A percentile compares a stretch with the other conserved stretches of the same genome.
phyloP scores from a whole-genome alignment of 2,797 vertebrate species.

The Enteromius unitaeniatus region DNA sequence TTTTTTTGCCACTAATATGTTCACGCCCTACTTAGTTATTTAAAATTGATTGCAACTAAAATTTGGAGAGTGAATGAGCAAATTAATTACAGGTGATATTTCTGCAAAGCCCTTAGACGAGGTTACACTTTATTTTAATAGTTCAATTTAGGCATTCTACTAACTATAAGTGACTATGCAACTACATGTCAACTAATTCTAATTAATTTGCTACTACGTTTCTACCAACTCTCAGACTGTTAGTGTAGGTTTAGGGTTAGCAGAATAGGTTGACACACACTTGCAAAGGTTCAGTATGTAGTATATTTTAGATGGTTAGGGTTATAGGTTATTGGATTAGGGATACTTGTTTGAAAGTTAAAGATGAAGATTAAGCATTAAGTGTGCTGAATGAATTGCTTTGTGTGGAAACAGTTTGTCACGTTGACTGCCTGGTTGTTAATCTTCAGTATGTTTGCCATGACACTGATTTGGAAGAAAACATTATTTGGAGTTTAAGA shows the following conservation, averaged over 20 bases:
- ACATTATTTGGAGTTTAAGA: background rate
- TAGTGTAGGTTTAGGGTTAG: no score
- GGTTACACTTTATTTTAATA: no score
- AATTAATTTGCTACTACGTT: no score
- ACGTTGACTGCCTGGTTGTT: background rate
- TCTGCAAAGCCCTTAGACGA: background rate
- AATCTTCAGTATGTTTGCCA: background rate
- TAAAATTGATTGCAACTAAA: background rate
- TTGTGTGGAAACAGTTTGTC: background rate
- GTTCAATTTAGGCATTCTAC: no score
- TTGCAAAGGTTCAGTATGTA: no score
- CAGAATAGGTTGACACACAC: no score
- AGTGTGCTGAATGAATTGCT: background rate
- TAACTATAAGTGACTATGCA: no score
- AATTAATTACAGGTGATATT: background rate
- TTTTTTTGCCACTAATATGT: background rate
- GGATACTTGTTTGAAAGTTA: background rate
- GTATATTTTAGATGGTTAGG: no score
- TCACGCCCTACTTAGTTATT: background rate
- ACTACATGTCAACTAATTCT: no score
- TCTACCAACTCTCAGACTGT: no score
- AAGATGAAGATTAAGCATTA: background rate
- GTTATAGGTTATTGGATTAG: no score
- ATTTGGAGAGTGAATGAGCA: background rate
- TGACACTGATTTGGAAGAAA: background rate